These are phyloP conservation scores for Pterostichus niger DNA, from an alignment of 2,888 invertebrate species.

Conservation along the genomic window DNA sequence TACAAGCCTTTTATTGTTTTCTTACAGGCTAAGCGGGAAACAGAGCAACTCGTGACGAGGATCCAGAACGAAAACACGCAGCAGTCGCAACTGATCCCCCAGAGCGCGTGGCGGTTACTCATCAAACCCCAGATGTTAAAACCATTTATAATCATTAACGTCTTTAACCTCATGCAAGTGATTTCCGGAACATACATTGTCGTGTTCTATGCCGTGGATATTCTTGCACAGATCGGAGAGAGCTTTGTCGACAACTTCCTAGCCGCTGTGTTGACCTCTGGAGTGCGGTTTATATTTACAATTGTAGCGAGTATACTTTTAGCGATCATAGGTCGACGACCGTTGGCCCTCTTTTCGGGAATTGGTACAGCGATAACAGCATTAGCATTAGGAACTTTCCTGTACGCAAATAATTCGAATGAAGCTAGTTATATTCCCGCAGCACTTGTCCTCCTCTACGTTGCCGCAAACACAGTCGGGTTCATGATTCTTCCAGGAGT, in stretches of 20 bases:
- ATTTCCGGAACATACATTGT: slow-evolving; percentile 88
- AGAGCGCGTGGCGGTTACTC: slow-evolving; percentile 75
- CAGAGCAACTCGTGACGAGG: slow-evolving; percentile 82
- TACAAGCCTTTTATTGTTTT: background rate
- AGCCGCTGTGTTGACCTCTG: slow-evolving; percentile 85
- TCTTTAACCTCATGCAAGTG: slow-evolving; percentile 84
- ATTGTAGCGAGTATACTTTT: slow-evolving; percentile 84
- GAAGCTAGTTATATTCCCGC: slow-evolving; percentile 76
- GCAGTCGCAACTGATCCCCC: slow-evolving; percentile 72
- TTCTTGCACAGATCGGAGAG: slow-evolving; percentile 81
- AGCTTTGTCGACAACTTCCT: slow-evolving; percentile 77
- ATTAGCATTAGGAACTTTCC: slow-evolving; percentile 80
- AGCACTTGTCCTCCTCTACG: slow-evolving; percentile 82
- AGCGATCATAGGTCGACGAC: slow-evolving; percentile 82
- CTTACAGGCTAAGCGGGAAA: slow-evolving; percentile 81
- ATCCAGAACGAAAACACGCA: slow-evolving; percentile 79
- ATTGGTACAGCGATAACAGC: slow-evolving; percentile 84
- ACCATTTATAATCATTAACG: slow-evolving; percentile 85
- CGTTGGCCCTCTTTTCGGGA: slow-evolving; percentile 84
- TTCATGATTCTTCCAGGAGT: slow-evolving; percentile 87
- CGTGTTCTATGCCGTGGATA: slow-evolving; percentile 89
- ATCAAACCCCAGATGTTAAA: slow-evolving; percentile 83
- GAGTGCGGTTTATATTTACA: slow-evolving; percentile 83
- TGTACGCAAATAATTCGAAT: slow-evolving; percentile 75
- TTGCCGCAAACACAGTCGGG: slow-evolving; percentile 86